phyloP scores from a whole-genome alignment of 1,140 invertebrate species.

The Panagrolaimus sp. region DNA sequence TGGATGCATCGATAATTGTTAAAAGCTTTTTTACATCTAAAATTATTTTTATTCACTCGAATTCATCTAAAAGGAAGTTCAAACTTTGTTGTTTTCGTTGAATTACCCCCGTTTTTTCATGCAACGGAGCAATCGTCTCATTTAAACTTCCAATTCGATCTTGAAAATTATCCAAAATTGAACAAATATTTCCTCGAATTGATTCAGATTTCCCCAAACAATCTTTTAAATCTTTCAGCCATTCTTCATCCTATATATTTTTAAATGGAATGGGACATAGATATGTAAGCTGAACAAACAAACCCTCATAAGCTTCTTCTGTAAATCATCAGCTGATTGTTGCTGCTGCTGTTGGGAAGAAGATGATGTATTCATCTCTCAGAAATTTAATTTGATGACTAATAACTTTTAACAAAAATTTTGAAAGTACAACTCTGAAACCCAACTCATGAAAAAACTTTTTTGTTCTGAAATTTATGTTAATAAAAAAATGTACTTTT shows the following conservation, averaged over 20 bases:
- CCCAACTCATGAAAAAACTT: too few relatives aligned
- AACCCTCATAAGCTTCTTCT: constrained; percentile 19
- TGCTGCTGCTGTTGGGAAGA: too few relatives aligned
- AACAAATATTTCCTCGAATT: constrained; percentile 21
- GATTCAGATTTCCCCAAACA: constrained; percentile 18
- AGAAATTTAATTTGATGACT: too few relatives aligned
- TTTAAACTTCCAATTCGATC: constrained; percentile 40
- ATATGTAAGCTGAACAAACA: not conserved
- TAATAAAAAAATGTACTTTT: too few relatives aligned
- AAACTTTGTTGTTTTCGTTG: constrained; percentile 55
- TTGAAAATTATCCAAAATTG: constrained; percentile 46
- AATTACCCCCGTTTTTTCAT: constrained; percentile 43
- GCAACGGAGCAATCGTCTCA: constrained; percentile 44
- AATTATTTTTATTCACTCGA: constrained; percentile 2
- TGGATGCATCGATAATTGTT: constrained; percentile 56
- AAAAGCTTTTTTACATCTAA: constrained; percentile 56
- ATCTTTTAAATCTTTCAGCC: constrained; percentile 42
- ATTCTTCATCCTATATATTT: constrained; percentile 49
- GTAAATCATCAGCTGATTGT: constrained; percentile 21
- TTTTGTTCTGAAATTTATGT: too few relatives aligned
- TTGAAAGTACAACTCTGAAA: too few relatives aligned
- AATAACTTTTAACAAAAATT: too few relatives aligned
- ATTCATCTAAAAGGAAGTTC: not conserved
- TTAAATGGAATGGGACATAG: not conserved
- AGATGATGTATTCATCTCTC: not conserved